A percentile compares a stretch with the other conserved stretches of the same genome.
Conservation (phyloP, 2,113 vertebrate species). For the Agapornis roseicollis region DNA sequence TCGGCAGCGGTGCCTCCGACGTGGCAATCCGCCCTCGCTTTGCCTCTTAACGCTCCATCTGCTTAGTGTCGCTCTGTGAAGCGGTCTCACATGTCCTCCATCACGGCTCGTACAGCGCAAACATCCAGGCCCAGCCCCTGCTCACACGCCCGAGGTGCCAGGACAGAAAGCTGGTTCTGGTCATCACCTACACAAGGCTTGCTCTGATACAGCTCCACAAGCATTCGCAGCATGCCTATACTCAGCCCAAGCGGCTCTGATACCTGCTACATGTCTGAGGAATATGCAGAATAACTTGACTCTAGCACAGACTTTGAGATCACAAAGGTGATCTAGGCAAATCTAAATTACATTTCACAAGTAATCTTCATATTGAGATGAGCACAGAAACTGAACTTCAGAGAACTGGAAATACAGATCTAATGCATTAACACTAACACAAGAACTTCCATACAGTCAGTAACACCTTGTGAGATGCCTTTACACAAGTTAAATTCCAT, state of each 20-base stretch:
- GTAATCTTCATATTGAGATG: neutral
- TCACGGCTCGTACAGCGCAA: neutral
- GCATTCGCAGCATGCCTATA: neutral
- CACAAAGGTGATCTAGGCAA: neutral
- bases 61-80: neutral
- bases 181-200: neutral
- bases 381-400: neutral
- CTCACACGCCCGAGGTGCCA: neutral
- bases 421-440: neutral
- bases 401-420: neutral
- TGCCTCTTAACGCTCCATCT: neutral
- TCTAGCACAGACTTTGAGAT: neutral
- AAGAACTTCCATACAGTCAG: neutral
- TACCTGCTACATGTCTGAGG: neutral
- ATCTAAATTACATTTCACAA: neutral
- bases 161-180: neutral
- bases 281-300: neutral
- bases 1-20: neutral
- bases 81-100: neutral
- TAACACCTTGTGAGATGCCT: neutral
- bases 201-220: neutral
- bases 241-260: accelerated
- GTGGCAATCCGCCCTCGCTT: neutral
- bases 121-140: neutral
- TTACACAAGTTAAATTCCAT: neutral